Conservation (phyloP, 2,797 vertebrate species). For the Buphagus erythrorhynchus region DNA sequence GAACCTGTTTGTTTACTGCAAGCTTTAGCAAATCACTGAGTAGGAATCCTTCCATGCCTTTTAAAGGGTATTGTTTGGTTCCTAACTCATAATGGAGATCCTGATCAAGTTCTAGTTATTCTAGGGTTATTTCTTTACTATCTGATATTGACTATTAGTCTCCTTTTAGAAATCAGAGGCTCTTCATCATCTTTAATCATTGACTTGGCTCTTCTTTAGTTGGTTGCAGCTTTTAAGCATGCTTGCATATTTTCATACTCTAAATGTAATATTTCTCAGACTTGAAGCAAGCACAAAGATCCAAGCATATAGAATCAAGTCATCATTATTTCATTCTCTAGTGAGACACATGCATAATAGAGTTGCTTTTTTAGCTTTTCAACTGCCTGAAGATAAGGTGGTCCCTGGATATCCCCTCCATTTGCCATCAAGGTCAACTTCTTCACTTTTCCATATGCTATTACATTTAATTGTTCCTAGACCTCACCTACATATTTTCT, state of each 20-base stretch:
- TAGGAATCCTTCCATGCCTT: background rate
- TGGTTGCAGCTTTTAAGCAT: background rate
- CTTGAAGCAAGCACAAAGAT: background rate
- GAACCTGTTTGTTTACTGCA: background rate
- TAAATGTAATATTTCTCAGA: background rate
- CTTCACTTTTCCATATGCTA: background rate
- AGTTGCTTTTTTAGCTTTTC: background rate
- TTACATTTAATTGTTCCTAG: background rate
- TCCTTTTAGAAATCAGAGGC: background rate
- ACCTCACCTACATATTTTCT: background rate
- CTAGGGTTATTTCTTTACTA: background rate
- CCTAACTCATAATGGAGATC: background rate
- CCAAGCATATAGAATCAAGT: background rate
- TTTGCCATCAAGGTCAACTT: background rate
- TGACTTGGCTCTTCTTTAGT: background rate
- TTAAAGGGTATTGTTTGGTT: background rate
- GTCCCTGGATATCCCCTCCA: background rate
- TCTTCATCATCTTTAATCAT: background rate
- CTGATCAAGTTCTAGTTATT: background rate
- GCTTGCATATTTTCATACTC: background rate
- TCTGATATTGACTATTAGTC: background rate
- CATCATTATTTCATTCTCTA: background rate
- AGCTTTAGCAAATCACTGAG: background rate
- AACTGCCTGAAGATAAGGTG: background rate
- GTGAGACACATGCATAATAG: background rate